phyloP scores from a whole-genome alignment of 2,113 vertebrate species.

The Naja naja region DNA sequence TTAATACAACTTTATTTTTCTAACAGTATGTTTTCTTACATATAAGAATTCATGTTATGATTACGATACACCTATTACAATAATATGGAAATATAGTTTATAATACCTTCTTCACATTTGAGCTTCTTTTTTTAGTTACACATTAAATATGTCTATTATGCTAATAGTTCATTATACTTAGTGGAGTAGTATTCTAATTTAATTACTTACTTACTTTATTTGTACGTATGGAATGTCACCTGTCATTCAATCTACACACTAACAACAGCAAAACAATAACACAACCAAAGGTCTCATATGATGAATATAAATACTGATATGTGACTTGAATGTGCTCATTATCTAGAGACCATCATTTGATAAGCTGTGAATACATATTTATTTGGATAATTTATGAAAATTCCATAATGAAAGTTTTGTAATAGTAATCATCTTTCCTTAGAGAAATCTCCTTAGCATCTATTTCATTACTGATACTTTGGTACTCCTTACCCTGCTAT shows the following conservation, averaged over 20 bases:
- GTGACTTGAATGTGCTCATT: constrained; percentile 54
- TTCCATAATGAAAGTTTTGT: neutral
- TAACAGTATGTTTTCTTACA: neutral
- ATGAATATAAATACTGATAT: constrained; percentile 38
- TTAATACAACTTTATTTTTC: neutral
- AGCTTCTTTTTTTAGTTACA: constrained; percentile 67
- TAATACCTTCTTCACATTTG: constrained; percentile 45
- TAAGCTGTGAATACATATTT: constrained; percentile 26
- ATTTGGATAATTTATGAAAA: neutral
- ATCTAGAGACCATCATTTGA: constrained; percentile 47
- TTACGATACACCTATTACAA: constrained; percentile 15
- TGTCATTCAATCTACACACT: constrained; percentile 71
- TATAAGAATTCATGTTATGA: constrained; percentile 33
- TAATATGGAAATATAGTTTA: constrained; percentile 47
- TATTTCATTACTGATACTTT: neutral
- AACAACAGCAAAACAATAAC: constrained; percentile 60
- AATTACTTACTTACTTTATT: constrained; percentile 70
- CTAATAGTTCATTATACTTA: constrained; percentile 68
- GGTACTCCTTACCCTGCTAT: neutral
- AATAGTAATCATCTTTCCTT: neutral
- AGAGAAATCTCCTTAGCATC: neutral
- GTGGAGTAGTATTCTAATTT: constrained; percentile 72
- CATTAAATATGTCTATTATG: constrained; percentile 66
- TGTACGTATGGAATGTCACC: constrained; percentile 73
- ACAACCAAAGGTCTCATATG: constrained; percentile 56